Evolutionary conservation across 2,888 invertebrate genomes (phyloP).

Genomic region (Tromatobia lineatoria): DNA sequence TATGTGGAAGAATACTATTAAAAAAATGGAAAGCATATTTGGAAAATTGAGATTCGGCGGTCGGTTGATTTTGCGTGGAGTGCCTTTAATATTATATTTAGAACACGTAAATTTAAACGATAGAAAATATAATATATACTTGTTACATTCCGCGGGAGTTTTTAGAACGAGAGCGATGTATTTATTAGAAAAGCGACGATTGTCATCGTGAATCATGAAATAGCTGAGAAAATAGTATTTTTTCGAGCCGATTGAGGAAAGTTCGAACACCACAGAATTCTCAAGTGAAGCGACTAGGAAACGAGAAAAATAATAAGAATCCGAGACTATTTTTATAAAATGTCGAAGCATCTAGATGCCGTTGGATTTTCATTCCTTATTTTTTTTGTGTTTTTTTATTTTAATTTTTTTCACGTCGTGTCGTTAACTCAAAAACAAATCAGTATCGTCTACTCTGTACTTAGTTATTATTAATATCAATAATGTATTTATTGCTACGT

Average conservation of each 20-base stretch:
- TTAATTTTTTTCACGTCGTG: not conserved
- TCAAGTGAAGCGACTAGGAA: conserved; percentile 10
- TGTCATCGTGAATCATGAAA: conserved; percentile 36
- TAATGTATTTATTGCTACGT: conserved; percentile 48
- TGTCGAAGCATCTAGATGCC: conserved; percentile 26
- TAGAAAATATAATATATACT: conserved; percentile 43
- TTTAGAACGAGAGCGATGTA: conserved; percentile 37
- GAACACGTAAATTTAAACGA: conserved; percentile 11
- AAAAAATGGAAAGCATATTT: too few relatives aligned
- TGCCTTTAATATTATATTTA: conserved; percentile 23
- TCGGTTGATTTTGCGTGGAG: too few relatives aligned
- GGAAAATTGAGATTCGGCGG: too few relatives aligned
- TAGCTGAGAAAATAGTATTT: conserved; percentile 42
- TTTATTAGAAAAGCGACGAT: conserved; percentile 45
- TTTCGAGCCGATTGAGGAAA: conserved; percentile 36
- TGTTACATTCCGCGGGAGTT: conserved; percentile 48
- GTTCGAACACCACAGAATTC: conserved; percentile 35
- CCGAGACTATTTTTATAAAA: conserved; percentile 61
- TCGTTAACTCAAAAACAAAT: conserved; percentile 2
- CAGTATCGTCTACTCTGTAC: conserved; percentile 5
- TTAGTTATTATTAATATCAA: conserved; percentile 47
- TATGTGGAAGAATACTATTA: too few relatives aligned
- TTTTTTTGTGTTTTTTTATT: conserved; percentile 11
- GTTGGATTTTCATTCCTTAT: conserved; percentile 17
- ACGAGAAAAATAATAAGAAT: conserved; percentile 29